Base-by-base conservation (phyloP, 2,797 vertebrate genomes). In the Gymnocypris eckloni region DNA sequence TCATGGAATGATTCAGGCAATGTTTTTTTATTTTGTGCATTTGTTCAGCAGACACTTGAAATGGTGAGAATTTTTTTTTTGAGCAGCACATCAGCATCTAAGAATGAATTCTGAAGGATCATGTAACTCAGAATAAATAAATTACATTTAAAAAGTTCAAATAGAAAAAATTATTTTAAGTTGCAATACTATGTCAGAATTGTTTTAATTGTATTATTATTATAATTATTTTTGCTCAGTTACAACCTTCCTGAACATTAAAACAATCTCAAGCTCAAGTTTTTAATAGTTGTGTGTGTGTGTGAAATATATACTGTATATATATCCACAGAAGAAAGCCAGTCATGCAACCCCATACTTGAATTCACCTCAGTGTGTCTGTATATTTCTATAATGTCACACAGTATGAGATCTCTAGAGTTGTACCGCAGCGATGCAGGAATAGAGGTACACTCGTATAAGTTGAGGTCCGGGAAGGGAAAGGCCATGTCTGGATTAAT, bases 401-500 rank as follows among this genome's bases (percentile, higher is more conserved):
- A 16, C 43, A 67, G 4, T 28, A 41, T 67, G 25, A 81, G 6
- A 45, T 48, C 43, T 80, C 13, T 52, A 82, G 80, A 52, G 64
- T 56, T 41, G 45, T 54, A 71, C 4, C 0, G 16, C 69, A 71
- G n/a, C 12, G n/a, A 82, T 71, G 50, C 37, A 39, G 37, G 25
- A 72, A 37, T 50, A 61, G 18, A 37, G 25, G 59, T 28, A 69
- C 20, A 69, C 56, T 33, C 1, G 2, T 79, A 75, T 45, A 70
- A 43, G 33, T 41, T 39, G 64, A 75, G 66, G 48, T 43, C 43
- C 6, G 18, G 43, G 28, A 41, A 77, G 20, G 28, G 48, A 50
- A 70, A 82, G 67, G 71, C 71, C 64, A 67, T 41, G 28, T 61
- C 41, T 79, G 81, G 75, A 82, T 79, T 88, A 86, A 88, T 88